These are phyloP conservation scores for Glaucomys volans DNA, from an alignment of 2,113 vertebrate genomes.

Conservation along the genomic window DNA sequence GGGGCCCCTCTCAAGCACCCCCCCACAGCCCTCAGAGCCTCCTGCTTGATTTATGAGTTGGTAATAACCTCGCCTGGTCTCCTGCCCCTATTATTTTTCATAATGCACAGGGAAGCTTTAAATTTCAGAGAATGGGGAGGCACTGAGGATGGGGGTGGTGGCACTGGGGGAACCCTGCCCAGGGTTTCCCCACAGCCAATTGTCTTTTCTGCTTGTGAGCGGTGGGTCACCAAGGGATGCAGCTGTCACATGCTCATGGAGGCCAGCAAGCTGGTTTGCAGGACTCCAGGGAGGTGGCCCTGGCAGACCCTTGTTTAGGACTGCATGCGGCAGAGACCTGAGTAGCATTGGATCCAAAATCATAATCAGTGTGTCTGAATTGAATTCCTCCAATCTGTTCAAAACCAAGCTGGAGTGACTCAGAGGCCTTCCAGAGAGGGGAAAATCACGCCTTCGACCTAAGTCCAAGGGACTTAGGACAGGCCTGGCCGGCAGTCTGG, in stretches of 20 bases:
- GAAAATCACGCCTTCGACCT: neutral
- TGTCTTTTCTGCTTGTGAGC: constrained; percentile 58
- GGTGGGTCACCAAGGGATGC: constrained; percentile 71
- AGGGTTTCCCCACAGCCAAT: neutral
- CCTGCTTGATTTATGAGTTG: constrained; percentile 78
- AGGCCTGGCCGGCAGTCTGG: neutral
- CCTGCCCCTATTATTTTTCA: constrained; percentile 80
- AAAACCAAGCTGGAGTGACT: neutral
- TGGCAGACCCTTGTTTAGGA: neutral
- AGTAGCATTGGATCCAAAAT: neutral
- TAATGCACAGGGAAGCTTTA: constrained; percentile 80
- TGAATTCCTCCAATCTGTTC: constrained; percentile 37
- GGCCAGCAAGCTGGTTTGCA: constrained; percentile 35
- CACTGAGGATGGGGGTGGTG: neutral
- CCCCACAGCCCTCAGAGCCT: constrained; percentile 38
- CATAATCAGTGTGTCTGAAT: neutral
- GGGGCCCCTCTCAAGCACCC: constrained; percentile 36
- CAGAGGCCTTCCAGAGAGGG: neutral
- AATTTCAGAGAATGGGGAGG: constrained; percentile 61
- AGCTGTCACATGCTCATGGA: constrained; percentile 74
- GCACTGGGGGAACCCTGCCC: neutral
- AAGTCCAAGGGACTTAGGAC: neutral
- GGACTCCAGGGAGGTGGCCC: neutral
- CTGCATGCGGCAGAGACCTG: neutral
- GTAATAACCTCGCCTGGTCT: constrained; percentile 77